These are phyloP conservation scores for Cryptotis parvus DNA, from an alignment of 2,113 vertebrate genomes.

Conservation along the genomic window DNA sequence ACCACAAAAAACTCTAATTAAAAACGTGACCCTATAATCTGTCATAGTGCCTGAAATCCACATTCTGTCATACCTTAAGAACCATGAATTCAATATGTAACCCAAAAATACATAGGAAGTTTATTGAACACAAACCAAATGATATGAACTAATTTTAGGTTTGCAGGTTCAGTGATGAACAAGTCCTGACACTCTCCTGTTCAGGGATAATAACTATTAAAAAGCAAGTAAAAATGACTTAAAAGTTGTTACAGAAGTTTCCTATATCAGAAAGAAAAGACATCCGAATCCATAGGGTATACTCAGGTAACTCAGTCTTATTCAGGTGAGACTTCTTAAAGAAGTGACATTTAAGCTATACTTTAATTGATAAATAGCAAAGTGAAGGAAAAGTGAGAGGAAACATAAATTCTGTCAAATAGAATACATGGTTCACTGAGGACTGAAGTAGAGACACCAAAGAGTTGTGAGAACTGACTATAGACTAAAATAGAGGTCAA, in stretches of 20 bases:
- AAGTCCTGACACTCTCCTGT: background rate
- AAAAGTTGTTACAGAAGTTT: background rate
- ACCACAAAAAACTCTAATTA: too few relatives aligned
- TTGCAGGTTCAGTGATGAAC: background rate
- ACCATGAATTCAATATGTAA: background rate
- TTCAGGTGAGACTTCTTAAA: background rate
- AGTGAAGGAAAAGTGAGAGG: too few relatives aligned
- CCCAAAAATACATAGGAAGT: constrained; percentile 7
- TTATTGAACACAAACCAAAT: constrained; percentile 7
- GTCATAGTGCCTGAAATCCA: background rate
- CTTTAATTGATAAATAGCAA: background rate
- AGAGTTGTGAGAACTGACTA: background rate
- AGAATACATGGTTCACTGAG: background rate
- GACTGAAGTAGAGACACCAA: too few relatives aligned
- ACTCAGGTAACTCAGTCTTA: too few relatives aligned
- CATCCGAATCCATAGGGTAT: background rate
- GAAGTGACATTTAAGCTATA: background rate
- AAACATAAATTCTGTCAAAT: too few relatives aligned
- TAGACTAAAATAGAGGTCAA: background rate
- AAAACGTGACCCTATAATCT: background rate
- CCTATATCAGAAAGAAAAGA: background rate
- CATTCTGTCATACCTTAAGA: background rate
- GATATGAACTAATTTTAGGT: background rate
- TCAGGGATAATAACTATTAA: background rate
- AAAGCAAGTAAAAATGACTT: constrained; percentile 19